These are phyloP conservation scores for Drosophila anceps DNA, from an alignment of 2,888 invertebrate genomes.

Conservation along the genomic window DNA sequence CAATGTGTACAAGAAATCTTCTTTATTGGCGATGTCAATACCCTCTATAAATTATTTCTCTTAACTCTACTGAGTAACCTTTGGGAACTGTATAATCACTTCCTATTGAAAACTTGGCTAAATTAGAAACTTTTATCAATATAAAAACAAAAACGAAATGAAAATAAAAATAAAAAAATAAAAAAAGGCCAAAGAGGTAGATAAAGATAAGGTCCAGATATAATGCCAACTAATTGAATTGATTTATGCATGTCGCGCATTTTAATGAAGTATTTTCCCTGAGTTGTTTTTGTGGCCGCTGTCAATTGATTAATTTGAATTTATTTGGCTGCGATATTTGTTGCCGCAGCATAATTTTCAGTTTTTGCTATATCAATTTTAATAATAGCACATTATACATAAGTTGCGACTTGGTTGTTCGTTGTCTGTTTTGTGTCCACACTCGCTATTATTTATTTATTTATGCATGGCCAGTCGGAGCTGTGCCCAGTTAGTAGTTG, in stretches of 20 bases:
- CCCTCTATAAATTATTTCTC: neutral
- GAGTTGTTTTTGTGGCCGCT: constrained; percentile 23
- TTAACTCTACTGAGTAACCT: constrained; percentile 12
- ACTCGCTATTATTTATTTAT: constrained; percentile 78
- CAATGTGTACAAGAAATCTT: neutral
- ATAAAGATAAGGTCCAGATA: constrained; percentile 26
- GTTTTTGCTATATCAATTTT: constrained; percentile 68
- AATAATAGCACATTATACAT: constrained; percentile 58
- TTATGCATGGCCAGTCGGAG: constrained; percentile 56
- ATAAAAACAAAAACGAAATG: neutral
- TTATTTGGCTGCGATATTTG: constrained; percentile 65
- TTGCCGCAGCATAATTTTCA: constrained; percentile 47
- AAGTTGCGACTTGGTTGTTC: constrained; percentile 55
- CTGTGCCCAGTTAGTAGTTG: constrained; percentile 27
- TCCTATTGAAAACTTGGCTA: constrained; percentile 28
- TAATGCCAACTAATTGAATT: constrained; percentile 77
- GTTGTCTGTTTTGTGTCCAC: constrained; percentile 69
- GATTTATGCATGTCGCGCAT: constrained; percentile 77
- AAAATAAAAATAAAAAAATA: neutral
- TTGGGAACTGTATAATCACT: constrained; percentile 10
- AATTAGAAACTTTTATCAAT: constrained; percentile 13
- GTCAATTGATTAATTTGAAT: constrained; percentile 73
- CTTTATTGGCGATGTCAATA: neutral
- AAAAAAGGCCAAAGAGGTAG: neutral
- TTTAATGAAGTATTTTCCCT: constrained; percentile 63